Conservation (phyloP, 2,797 vertebrate genomes). For the Chelidonichthys spinosus region DNA sequence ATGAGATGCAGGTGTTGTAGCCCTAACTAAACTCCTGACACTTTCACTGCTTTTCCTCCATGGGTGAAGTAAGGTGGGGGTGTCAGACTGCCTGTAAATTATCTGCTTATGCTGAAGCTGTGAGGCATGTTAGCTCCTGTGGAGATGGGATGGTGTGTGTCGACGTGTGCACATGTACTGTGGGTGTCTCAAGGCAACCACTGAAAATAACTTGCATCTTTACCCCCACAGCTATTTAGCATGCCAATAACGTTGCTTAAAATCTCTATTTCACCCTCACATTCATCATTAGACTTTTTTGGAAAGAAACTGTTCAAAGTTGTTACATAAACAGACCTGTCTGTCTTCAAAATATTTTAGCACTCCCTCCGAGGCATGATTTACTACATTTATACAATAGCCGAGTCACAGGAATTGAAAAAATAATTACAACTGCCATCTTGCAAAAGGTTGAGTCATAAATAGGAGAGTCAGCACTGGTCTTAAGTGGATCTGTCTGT, state of each 20-base stretch:
- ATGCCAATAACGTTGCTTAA: neutral
- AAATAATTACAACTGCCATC: neutral
- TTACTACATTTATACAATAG: neutral
- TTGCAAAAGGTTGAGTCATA: neutral
- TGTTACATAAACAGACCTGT: neutral
- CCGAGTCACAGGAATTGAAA: neutral
- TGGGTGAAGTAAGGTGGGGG: constrained; percentile 50
- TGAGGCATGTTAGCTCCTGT: constrained; percentile 58
- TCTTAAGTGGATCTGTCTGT: neutral
- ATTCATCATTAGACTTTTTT: neutral
- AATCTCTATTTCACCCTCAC: neutral
- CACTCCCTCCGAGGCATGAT: neutral
- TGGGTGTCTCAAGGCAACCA: constrained; percentile 40
- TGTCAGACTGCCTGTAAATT: constrained; percentile 63
- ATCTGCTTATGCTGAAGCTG: constrained; percentile 60
- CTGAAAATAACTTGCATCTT: constrained; percentile 33
- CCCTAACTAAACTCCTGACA: constrained; percentile 75
- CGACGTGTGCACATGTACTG: constrained; percentile 4
- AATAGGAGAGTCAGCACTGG: neutral
- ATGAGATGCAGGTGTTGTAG: constrained; percentile 71
- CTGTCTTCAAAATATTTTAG: neutral
- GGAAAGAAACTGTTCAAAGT: neutral
- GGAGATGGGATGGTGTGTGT: constrained; percentile 4
- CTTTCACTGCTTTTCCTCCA: constrained; percentile 66
- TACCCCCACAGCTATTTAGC: constrained; percentile 4